These are phyloP conservation scores for Lomographa bimaculata DNA, from an alignment of 2,888 invertebrate species.

Conservation along the genomic window DNA sequence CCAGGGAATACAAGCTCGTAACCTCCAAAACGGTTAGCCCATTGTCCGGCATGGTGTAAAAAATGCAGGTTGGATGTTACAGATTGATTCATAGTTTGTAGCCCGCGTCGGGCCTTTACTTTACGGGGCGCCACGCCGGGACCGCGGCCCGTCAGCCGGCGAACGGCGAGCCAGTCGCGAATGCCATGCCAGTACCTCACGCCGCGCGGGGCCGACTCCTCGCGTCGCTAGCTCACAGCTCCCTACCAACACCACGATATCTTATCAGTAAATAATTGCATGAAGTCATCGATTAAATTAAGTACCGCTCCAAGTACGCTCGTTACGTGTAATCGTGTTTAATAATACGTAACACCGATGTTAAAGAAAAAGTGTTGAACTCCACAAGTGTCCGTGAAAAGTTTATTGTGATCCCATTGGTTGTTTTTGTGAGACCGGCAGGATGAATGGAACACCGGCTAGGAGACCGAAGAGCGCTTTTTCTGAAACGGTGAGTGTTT, in stretches of 20 bases:
- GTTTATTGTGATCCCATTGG: conserved; percentile 66
- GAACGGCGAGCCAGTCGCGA: conserved; percentile 6
- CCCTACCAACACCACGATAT: conserved; percentile 60
- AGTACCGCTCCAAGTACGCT: conserved; percentile 43
- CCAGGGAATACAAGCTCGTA: conserved; percentile 70
- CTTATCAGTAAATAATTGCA: conserved; percentile 76
- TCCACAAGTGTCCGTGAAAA: conserved; percentile 77
- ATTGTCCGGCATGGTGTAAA: conserved; percentile 63
- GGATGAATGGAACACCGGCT: conserved; percentile 78
- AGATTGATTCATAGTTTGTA: too few relatives aligned
- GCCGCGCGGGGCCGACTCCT: conserved; percentile 54
- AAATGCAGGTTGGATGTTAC: too few relatives aligned
- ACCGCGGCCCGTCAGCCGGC: conserved; percentile 11
- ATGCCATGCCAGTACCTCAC: conserved; percentile 55
- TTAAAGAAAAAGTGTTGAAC: conserved; percentile 45
- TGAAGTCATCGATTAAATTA: conserved; percentile 80
- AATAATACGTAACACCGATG: conserved; percentile 36
- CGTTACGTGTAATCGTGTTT: conserved; percentile 21
- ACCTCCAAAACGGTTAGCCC: conserved; percentile 45
- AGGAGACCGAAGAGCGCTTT: conserved; percentile 77
- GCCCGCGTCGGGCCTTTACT: too few relatives aligned
- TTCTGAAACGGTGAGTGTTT: conserved; percentile 70
- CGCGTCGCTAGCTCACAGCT: conserved; percentile 44
- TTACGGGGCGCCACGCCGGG: conserved; percentile 1
- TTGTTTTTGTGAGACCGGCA: conserved; percentile 60